Conservation (phyloP, 2,797 vertebrate species). For the Limnodromus scolopaceus region DNA sequence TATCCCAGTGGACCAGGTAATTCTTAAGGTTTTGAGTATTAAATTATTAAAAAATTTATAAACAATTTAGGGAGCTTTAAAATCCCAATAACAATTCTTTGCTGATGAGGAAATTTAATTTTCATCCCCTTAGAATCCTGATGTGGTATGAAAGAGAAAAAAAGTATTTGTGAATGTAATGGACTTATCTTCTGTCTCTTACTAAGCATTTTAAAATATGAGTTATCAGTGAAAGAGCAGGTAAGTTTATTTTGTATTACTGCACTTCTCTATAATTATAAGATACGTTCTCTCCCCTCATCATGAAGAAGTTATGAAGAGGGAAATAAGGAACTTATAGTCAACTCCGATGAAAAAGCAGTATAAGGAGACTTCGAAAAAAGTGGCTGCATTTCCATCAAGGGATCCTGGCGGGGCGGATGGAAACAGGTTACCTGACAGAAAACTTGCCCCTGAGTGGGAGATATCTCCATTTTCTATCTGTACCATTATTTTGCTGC, state of each 20-base stretch:
- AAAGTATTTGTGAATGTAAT: neutral
- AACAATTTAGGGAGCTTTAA: neutral
- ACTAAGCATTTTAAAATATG: neutral
- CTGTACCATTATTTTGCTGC: fast-evolving
- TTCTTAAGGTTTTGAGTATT: neutral
- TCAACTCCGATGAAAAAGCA: neutral
- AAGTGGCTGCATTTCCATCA: neutral
- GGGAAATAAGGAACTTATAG: neutral
- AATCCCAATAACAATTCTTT: neutral
- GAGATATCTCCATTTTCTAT: neutral
- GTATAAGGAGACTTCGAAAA: neutral
- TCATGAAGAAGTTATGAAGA: neutral
- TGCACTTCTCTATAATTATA: neutral
- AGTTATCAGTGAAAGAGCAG: neutral
- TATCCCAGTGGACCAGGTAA: neutral
- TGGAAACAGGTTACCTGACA: neutral
- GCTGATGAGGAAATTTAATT: neutral
- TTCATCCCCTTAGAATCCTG: neutral
- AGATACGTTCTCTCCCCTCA: neutral
- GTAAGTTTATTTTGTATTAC: neutral
- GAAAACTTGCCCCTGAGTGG: neutral
- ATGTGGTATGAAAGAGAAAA: neutral
- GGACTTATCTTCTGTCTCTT: neutral
- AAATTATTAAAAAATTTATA: neutral
- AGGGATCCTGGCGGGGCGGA: neutral